Percentiles rank a stretch among this genome's conserved stretches.
Conservation (phyloP, 2,888 invertebrate species). For the Drosophila acutilabella region DNA sequence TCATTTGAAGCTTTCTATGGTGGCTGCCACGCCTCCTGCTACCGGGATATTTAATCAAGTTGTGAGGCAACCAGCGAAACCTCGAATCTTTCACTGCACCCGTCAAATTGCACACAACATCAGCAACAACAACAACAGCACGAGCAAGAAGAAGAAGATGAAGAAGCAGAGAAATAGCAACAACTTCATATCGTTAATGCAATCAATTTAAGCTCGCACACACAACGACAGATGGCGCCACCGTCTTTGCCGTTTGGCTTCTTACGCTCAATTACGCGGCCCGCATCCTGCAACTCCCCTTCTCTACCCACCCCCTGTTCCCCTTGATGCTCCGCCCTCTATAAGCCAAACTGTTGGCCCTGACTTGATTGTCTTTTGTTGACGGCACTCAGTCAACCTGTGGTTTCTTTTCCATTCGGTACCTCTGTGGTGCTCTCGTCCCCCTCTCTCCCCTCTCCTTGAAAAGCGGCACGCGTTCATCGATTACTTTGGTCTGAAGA, state of each 20-base stretch:
- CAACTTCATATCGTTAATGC: conserved; percentile 59
- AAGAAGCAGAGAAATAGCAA: conserved; percentile 23
- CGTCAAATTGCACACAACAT: conserved; percentile 27
- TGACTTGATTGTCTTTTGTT: conserved; percentile 50
- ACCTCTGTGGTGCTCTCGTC: conserved; percentile 6
- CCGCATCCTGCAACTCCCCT: conserved; percentile 16
- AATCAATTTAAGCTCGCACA: conserved; percentile 48
- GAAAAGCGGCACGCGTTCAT: conserved; percentile 53
- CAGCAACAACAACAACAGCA: conserved; percentile 8
- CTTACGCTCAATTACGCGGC: conserved; percentile 58
- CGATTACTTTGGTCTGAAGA: conserved; percentile 49
- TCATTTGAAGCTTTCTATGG: conserved; percentile 18
- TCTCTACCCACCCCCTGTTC: not conserved
- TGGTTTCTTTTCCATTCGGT: conserved; percentile 36
- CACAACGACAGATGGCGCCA: conserved; percentile 55
- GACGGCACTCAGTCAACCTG: conserved; percentile 46
- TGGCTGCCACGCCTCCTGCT: conserved; percentile 13
- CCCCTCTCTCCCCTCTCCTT: conserved; percentile 12
- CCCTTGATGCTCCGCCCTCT: not conserved
- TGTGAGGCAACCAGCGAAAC: conserved; percentile 23
- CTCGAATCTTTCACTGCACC: conserved; percentile 50
- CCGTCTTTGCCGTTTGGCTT: conserved; percentile 43
- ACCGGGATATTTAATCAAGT: conserved; percentile 46
- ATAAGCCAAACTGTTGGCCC: conserved; percentile 10
- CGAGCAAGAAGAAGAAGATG: not conserved